Evolutionary conservation across 2,888 invertebrate genomes (phyloP), one percentile per base, ranked within the genome.

Genomic region (Xiphydria camelus): DNA sequence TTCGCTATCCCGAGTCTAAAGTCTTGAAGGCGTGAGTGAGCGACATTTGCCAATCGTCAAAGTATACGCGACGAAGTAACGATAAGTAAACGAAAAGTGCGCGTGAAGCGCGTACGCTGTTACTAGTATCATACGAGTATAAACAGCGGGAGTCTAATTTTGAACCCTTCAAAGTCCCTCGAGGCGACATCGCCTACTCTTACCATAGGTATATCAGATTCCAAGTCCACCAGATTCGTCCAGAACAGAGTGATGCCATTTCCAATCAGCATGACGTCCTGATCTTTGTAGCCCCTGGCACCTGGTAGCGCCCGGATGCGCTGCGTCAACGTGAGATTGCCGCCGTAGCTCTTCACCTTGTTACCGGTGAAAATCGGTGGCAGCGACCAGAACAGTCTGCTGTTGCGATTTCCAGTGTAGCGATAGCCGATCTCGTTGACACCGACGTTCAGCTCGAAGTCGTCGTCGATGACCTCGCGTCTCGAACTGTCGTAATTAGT

Each of bases 311-410:
- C 83, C 4, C 82, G 79, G 59, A 87, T 91, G 45, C 82, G 80
- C 61, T 93, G 85, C 0, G 85, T 86, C 49, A 93, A 83, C 10
- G 84, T 84, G 4, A 96, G 73, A 39, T 81, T 80, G 0, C 95
- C 95, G 1, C 94, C 94, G 68, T 95, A 96, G 0, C 95, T 93
- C 44, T 88, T 82, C 4, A 95, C 80, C 78, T 90, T 80, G 65
- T 89, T 87, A 29, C 88, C 89, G 67, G 66, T 70, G 57, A 59
- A 72, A 15, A 57, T 40, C 1, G 82, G 70, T 4, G 91, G 90
- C 17, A 92, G 73, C 1, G 88, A 87, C 91, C 91, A 91, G 76
- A 84, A 91, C 31, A 85, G 76, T 61, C 82, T 64, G 42, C 77
- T 77, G 4, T 78, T 78, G 23, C 73, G 76, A 1, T 72, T 70